phyloP scores from a whole-genome alignment of 2,797 vertebrate species.

The Onychomys arenicola region DNA sequence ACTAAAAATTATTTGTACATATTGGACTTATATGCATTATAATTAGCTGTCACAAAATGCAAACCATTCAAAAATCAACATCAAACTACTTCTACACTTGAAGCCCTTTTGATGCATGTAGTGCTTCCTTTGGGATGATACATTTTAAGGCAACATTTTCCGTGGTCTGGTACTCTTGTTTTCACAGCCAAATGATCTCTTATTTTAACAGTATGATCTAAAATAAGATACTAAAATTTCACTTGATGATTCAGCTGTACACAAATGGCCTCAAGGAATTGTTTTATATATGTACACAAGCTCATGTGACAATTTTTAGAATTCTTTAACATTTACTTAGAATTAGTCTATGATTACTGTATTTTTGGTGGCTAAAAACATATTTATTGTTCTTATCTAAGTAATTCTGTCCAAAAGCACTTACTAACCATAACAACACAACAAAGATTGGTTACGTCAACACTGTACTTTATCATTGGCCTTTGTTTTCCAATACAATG shows the following conservation, averaged over 20 bases:
- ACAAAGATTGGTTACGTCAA: conserved; percentile 80
- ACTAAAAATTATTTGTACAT: conserved; percentile 45
- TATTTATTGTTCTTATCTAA: conserved; percentile 74
- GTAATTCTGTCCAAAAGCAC: conserved; percentile 77
- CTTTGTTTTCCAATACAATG: conserved; percentile 82
- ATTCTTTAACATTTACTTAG: conserved; percentile 52
- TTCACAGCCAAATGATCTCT: neutral
- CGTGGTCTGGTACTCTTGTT: neutral
- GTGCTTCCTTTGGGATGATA: neutral
- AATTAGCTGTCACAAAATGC: conserved; percentile 47
- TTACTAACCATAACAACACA: conserved; percentile 76
- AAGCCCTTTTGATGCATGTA: neutral
- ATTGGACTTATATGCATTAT: conserved; percentile 25
- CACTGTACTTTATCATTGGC: conserved; percentile 74
- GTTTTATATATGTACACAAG: neutral
- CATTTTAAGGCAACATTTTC: conserved; percentile 27
- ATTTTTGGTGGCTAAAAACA: conserved; percentile 30
- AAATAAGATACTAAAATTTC: neutral
- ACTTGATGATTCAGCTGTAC: conserved; percentile 26
- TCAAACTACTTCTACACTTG: neutral
- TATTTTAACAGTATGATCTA: conserved; percentile 45
- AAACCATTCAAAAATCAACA: conserved; percentile 2
- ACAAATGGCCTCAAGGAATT: conserved; percentile 50
- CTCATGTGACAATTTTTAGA: neutral
- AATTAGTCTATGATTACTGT: conserved; percentile 27